Evolutionary conservation across 2,888 invertebrate species (phyloP).

Genomic region (Lithophane leautieri): DNA sequence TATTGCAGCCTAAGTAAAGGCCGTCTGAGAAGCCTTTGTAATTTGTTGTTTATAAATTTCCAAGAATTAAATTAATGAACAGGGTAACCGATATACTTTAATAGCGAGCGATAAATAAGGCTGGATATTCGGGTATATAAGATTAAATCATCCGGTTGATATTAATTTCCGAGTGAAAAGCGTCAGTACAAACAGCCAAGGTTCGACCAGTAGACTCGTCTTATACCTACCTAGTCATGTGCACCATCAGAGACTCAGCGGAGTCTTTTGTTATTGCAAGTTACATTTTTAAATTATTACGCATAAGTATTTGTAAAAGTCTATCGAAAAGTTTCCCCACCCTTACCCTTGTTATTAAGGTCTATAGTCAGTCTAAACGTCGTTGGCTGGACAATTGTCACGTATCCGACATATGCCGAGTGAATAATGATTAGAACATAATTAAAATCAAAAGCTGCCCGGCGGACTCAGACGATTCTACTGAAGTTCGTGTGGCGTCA

Average conservation of each 20-base stretch:
- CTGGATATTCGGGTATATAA: conserved; percentile 19
- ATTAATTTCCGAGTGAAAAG: conserved; percentile 5
- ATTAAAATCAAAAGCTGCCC: too few species aligned
- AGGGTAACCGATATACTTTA: conserved; percentile 53
- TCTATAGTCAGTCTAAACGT: background rate
- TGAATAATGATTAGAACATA: too few species aligned
- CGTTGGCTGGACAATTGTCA: background rate
- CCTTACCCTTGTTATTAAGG: conserved; percentile 1
- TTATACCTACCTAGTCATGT: too few species aligned
- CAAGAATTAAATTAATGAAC: conserved; percentile 44
- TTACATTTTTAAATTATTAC: background rate
- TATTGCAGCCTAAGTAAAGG: conserved; percentile 71
- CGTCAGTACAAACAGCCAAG: background rate
- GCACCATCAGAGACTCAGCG: too few species aligned
- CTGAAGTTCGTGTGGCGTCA: background rate
- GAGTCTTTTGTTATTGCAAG: background rate
- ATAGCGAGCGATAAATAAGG: conserved; percentile 32
- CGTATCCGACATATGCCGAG: background rate
- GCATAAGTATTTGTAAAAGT: background rate
- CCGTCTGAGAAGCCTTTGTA: conserved; percentile 62
- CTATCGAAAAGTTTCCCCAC: background rate
- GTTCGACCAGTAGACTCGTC: background rate
- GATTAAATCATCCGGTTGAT: conserved; percentile 15
- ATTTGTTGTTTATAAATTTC: conserved; percentile 64
- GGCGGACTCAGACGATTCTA: background rate